Conservation (phyloP, 2,113 vertebrate genomes). For the Spermophilus dauricus region DNA sequence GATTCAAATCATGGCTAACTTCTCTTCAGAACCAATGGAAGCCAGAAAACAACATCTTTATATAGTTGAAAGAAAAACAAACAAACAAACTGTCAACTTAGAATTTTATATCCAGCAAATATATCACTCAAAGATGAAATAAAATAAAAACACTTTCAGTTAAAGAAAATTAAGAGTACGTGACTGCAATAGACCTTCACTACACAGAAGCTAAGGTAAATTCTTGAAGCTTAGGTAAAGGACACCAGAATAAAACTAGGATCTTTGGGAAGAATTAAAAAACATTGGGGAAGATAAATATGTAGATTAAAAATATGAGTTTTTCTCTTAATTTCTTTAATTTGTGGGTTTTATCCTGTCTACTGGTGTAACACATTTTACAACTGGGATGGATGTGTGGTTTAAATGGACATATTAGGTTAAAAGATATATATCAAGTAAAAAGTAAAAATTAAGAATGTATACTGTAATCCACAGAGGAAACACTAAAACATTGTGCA, state of each 20-base stretch:
- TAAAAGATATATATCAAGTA: background rate
- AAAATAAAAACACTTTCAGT: background rate
- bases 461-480: background rate
- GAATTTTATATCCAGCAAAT: slow-evolving; percentile 1
- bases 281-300: background rate
- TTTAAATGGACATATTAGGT: background rate
- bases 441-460: background rate
- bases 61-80: background rate
- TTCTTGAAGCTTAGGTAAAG: background rate
- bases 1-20: background rate
- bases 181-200: background rate
- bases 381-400: background rate
- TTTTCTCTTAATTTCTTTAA: slow-evolving; percentile 25
- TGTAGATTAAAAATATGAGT: background rate
- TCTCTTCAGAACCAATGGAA: background rate
- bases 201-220: background rate
- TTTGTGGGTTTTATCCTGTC: background rate
- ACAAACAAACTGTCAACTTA: background rate
- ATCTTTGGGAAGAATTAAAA: background rate
- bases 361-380: background rate
- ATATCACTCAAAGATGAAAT: background rate
- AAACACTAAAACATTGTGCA: background rate
- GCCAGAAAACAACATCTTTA: background rate
- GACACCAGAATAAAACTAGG: background rate
- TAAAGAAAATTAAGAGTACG: background rate